Conservation (phyloP, 2,888 invertebrate genomes). For the Augochlorella aurata region DNA sequence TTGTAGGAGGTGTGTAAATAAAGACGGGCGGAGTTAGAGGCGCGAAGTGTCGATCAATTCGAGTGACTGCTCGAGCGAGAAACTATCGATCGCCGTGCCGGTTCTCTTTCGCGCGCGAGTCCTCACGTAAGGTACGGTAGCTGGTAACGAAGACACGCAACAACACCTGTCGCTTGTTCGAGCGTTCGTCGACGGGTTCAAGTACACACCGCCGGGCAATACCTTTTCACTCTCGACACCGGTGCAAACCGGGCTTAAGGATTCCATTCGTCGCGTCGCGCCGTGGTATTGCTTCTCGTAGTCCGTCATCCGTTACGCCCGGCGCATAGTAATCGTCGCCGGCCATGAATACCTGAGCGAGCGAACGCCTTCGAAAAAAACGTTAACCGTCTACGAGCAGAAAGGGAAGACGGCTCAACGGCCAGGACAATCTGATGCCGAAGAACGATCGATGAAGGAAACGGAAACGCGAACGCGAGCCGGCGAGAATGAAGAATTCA, state of each 20-base stretch:
- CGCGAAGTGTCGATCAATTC: conserved; percentile 12
- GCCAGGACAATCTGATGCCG: conserved; percentile 13
- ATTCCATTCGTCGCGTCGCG: conserved; percentile 67
- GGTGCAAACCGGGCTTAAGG: conserved; percentile 60
- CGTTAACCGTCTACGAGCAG: conserved; percentile 47
- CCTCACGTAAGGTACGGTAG: conserved; percentile 31
- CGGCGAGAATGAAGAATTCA: background rate
- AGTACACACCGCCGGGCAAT: conserved; percentile 46
- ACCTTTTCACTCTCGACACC: conserved; percentile 65
- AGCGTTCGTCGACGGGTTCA: conserved; percentile 17
- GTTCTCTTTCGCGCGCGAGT: conserved; percentile 15
- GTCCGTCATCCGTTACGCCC: conserved; percentile 64
- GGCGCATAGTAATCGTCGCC: conserved; percentile 61
- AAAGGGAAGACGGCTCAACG: conserved; percentile 9
- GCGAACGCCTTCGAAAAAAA: conserved; percentile 45
- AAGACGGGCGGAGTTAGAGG: background rate
- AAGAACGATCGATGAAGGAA: background rate
- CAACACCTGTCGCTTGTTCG: conserved; percentile 61
- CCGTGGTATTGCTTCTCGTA: conserved; percentile 70
- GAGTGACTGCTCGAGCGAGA: background rate
- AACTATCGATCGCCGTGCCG: conserved; percentile 23
- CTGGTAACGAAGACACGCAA: conserved; percentile 46
- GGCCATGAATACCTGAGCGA: conserved; percentile 63
- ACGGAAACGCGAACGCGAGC: background rate
- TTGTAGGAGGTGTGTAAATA: background rate